Evolutionary conservation across 1,140 invertebrate species (phyloP).

Genomic region (Zaprionus capensis): DNA sequence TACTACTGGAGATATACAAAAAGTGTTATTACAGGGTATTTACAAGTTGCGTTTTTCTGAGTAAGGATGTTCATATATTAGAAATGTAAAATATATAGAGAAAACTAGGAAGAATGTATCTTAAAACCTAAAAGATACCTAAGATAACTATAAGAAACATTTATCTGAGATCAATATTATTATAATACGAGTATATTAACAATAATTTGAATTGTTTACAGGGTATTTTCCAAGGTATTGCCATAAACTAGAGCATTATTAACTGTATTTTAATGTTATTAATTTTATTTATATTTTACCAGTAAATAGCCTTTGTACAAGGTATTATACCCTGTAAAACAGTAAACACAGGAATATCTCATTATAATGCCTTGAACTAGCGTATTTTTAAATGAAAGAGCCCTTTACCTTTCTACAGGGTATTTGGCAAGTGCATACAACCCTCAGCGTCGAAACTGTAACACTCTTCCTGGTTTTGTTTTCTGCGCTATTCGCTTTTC

Average conservation of each 20-base stretch:
- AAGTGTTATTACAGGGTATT: background rate
- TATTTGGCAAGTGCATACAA: background rate
- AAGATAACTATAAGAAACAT: too few relatives aligned
- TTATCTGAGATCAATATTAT: too few relatives aligned
- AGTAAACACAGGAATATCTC: too few relatives aligned
- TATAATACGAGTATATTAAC: too few relatives aligned
- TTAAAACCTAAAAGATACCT: too few relatives aligned
- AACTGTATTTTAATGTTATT: background rate
- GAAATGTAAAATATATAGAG: too few relatives aligned
- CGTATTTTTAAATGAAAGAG: background rate
- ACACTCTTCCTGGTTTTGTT: background rate
- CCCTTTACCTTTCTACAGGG: background rate
- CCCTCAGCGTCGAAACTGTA: background rate
- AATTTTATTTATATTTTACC: background rate
- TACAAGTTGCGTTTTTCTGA: background rate
- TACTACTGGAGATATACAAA: background rate
- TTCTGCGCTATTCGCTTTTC: slow-evolving; percentile 33
- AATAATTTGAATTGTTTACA: background rate
- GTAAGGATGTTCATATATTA: too few relatives aligned
- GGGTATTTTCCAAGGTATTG: background rate
- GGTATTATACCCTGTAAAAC: background rate
- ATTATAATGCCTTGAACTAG: background rate
- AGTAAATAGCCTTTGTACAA: background rate
- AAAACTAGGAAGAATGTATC: too few relatives aligned
- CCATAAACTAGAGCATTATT: background rate